phyloP scores from a whole-genome alignment of 2,888 invertebrate species.

The Panopea generosa region DNA sequence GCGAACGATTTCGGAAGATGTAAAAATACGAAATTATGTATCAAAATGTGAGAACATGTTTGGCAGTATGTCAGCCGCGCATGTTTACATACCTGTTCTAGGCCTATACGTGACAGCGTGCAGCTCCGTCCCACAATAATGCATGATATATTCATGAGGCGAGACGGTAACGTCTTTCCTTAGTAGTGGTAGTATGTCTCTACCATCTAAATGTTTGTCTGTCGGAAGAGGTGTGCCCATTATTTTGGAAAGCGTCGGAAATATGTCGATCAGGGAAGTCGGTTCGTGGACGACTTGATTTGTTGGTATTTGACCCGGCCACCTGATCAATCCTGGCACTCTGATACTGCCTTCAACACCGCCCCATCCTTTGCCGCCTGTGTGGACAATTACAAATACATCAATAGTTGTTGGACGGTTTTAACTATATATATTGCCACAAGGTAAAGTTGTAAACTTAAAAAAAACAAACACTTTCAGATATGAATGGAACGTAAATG shows the following conservation, averaged over 20 bases:
- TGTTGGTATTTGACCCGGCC: constrained; percentile 10
- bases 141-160: constrained; percentile 80
- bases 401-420: too few species aligned
- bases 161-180: constrained; percentile 46
- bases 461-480: too few species aligned
- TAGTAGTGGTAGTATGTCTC: constrained; percentile 78
- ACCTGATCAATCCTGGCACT: constrained; percentile 74
- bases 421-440: too few species aligned
- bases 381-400: background rate
- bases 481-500: too few species aligned
- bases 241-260: constrained; percentile 79
- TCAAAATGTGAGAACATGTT: too few species aligned
- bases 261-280: constrained; percentile 83
- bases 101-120: constrained; percentile 74
- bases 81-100: constrained; percentile 35
- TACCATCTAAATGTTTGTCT: constrained; percentile 79
- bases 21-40: too few species aligned
- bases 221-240: constrained; percentile 61
- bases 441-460: too few species aligned
- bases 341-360: constrained; percentile 83
- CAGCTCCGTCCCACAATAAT: constrained; percentile 81
- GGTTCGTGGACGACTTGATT: constrained; percentile 11
- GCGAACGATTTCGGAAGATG: too few species aligned
- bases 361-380: constrained; percentile 81
- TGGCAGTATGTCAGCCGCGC: too few species aligned